Evolutionary conservation across 1,140 invertebrate genomes (phyloP), one percentile per base, ranked within the genome.

Genomic region (Wasmannia auropunctata): DNA sequence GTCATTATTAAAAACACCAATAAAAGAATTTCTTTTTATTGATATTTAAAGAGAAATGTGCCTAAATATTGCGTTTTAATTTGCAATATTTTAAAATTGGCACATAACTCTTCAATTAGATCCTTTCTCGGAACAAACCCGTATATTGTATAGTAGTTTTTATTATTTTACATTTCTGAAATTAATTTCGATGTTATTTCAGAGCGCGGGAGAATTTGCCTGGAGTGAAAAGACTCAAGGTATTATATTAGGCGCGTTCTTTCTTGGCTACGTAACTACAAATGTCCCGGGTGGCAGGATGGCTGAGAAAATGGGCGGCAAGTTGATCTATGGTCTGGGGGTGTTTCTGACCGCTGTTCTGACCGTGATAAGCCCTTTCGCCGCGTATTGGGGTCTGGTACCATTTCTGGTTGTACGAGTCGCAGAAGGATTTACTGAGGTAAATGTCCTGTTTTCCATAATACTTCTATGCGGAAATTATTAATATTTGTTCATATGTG

Each of bases 251-350:
- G 97, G 98, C 10, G 97, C 97, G 63, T 98, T 98, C 95, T 98
- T 98, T 95, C 97, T 97, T 92, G 98, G 98, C 72, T 98, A 98
- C 95, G 97, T 98, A 7, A 93, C 98, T 63, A 98, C 98, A 25
- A 98, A 98, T 95, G 96, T 99, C 49, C 98, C 98, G 11, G 98
- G 98, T 56, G 98, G 98, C 0, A 95, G 97, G 83, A 95, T 98
- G 94, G 97, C 98, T 1, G 97, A 98, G 93, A 95, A 97, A 92
- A 96, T 97, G 92, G 97, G 98, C 16, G 97, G 97, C 54, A 98
- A 98, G 94, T 94, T 97, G 67, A 96, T 98, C 43, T 98, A 98
- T 92, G 97, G 97, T 31, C 92, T 97, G 62, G 98, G 98, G 14
- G 97, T 98, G 0, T 95, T 98, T 60, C 91, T 98, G 5, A 98